Percentiles rank a stretch among this genome's conserved stretches.
Conservation (phyloP, 2,797 vertebrate genomes). For the Crotalus adamanteus region DNA sequence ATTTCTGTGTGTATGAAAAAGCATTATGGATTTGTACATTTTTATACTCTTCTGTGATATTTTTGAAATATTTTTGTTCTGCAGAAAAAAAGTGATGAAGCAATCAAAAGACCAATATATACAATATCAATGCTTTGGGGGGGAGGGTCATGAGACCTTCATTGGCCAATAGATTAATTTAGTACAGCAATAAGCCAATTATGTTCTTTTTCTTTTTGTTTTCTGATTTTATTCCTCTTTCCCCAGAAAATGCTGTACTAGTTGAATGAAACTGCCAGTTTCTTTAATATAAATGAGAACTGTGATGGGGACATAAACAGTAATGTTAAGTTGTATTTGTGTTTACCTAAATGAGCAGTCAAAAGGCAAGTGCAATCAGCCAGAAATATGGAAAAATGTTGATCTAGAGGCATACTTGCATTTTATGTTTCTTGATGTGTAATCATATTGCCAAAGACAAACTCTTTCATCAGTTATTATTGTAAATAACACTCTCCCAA, state of each 20-base stretch:
- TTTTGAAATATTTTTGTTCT: slow-evolving; percentile 76
- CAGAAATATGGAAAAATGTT: slow-evolving; percentile 70
- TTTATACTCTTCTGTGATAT: slow-evolving; percentile 77
- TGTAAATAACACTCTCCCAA: slow-evolving; percentile 99
- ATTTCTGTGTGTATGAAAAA: slow-evolving; percentile 74
- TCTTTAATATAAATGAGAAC: slow-evolving; percentile 70
- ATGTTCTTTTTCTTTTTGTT: slow-evolving; percentile 37
- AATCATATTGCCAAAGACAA: slow-evolving; percentile 99
- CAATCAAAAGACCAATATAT: slow-evolving; percentile 74
- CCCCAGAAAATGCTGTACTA: slow-evolving; percentile 64
- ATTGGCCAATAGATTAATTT: slow-evolving; percentile 72
- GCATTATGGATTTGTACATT: slow-evolving; percentile 74
- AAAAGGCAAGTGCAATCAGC: slow-evolving; percentile 80
- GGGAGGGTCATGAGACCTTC: slow-evolving; percentile 63
- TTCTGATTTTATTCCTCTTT: slow-evolving; percentile 65
- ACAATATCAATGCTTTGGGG: slow-evolving; percentile 62
- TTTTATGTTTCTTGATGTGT: slow-evolving; percentile 93
- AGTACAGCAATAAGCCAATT: slow-evolving; percentile 75
- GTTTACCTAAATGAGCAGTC: slow-evolving; percentile 75
- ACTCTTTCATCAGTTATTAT: slow-evolving; percentile 95
- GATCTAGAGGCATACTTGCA: slow-evolving; percentile 82
- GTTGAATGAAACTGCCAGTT: slow-evolving; percentile 77
- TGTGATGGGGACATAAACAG: slow-evolving; percentile 64
- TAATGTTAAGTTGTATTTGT: slow-evolving; percentile 66
- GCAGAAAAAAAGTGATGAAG: slow-evolving; percentile 73